Percentiles rank a stretch among this genome's conserved stretches.
Evolutionary conservation across 2,797 vertebrate genomes (phyloP).

Genomic region (Rhodeus uyekii): DNA sequence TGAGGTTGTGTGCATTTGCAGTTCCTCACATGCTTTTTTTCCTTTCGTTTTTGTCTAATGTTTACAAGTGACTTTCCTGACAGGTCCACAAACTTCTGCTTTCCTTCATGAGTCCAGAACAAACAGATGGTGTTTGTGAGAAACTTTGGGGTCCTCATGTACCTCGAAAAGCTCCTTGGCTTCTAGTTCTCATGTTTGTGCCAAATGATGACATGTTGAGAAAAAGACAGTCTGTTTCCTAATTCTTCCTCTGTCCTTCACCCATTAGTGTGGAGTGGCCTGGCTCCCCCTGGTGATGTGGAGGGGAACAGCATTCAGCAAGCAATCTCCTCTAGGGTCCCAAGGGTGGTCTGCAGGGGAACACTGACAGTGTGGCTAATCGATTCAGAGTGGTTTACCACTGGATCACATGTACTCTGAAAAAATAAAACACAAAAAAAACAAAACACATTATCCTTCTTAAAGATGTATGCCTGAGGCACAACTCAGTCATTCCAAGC

Average conservation of each 20-base stretch:
- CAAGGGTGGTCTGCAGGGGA: conserved; percentile 92
- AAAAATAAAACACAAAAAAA: background rate
- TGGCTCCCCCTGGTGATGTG: conserved; percentile 40
- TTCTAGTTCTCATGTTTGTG: conserved; percentile 28
- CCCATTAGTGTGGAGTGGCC: conserved; percentile 34
- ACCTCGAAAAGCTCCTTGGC: conserved; percentile 42
- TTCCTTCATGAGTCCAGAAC: conserved; percentile 17
- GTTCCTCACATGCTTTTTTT: conserved; percentile 24
- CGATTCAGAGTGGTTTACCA: conserved; percentile 93
- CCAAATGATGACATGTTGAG: conserved; percentile 31
- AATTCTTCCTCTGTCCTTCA: conserved; percentile 55
- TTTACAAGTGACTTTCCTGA: conserved; percentile 27
- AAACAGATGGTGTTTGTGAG: conserved; percentile 40
- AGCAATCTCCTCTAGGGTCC: conserved; percentile 95
- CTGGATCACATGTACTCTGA: conserved; percentile 92
- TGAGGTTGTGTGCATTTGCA: conserved; percentile 63
- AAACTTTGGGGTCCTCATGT: conserved; percentile 42
- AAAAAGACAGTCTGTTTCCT: conserved; percentile 48
- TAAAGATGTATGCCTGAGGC: background rate
- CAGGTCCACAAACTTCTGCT: conserved; percentile 23
- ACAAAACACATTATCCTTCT: background rate
- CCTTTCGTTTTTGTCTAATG: conserved; percentile 21
- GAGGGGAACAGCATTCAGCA: conserved; percentile 80
- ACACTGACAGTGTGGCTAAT: conserved; percentile 97
- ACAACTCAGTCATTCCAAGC: background rate